These are phyloP conservation scores for Pollachius pollachius DNA, from an alignment of 2,113 vertebrate species.

Conservation along the genomic window DNA sequence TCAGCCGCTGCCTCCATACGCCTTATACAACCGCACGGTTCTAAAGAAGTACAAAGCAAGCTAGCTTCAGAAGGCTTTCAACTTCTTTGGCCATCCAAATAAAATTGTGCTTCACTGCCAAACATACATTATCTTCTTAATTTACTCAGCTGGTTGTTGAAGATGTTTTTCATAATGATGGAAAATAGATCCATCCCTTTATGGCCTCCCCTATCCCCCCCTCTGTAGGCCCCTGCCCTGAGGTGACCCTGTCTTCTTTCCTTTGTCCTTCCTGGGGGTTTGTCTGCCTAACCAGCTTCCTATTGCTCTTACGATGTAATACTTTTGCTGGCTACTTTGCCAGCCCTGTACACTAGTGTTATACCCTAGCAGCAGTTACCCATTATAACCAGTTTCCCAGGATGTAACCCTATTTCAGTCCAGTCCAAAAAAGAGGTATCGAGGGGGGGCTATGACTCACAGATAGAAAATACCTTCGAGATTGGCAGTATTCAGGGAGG, in stretches of 20 bases:
- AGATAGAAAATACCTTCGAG: neutral
- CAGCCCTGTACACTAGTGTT: neutral
- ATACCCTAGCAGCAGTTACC: too few relatives aligned
- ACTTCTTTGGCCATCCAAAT: conserved; percentile 24
- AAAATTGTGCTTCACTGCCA: neutral
- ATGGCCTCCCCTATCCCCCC: conserved; percentile 39
- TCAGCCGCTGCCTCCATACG: conserved; percentile 3
- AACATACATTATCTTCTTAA: conserved; percentile 37
- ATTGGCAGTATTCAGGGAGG: conserved; percentile 5
- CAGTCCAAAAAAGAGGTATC: neutral
- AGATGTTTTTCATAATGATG: conserved; percentile 34
- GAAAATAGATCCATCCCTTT: conserved; percentile 43
- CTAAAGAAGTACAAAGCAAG: neutral
- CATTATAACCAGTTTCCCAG: too few relatives aligned
- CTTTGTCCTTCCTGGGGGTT: conserved; percentile 18
- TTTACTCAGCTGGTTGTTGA: conserved; percentile 19
- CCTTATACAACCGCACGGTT: neutral
- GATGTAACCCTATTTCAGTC: conserved; percentile 2
- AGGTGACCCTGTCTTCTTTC: conserved; percentile 5
- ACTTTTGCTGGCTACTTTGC: neutral
- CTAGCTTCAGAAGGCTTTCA: neutral
- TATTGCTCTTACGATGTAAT: neutral
- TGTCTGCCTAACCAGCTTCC: neutral
- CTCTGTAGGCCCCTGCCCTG: conserved; percentile 19
- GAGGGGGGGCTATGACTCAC: conserved; percentile 14